phyloP scores from a whole-genome alignment of 1,140 invertebrate genomes.

The Galleria mellonella region DNA sequence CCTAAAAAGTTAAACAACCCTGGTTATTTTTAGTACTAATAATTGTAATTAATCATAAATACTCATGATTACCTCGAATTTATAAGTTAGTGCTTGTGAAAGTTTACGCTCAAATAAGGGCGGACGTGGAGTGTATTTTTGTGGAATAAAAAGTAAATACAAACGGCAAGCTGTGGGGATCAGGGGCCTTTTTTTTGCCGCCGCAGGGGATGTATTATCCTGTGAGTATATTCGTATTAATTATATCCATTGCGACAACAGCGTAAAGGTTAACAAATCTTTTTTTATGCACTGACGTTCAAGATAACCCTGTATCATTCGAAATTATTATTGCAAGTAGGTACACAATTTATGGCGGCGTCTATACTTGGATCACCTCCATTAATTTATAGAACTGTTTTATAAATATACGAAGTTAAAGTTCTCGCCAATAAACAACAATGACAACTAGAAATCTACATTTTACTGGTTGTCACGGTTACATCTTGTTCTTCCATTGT shows the following conservation, averaged over 20 bases:
- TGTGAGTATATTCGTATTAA: conserved; percentile 78
- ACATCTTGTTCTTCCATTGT: not conserved
- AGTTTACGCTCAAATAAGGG: conserved; percentile 52
- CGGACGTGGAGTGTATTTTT: conserved; percentile 71
- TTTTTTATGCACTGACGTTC: not conserved
- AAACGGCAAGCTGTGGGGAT: conserved; percentile 95
- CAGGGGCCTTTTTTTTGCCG: conserved; percentile 93
- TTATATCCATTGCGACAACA: not conserved
- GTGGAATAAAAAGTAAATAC: conserved; percentile 77
- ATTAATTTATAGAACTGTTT: too few relatives aligned
- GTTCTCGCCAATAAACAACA: not conserved
- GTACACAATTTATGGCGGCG: conserved; percentile 30
- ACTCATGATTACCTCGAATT: conserved; percentile 66
- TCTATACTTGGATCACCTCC: too few relatives aligned
- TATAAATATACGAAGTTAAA: too few relatives aligned
- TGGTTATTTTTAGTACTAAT: conserved; percentile 48
- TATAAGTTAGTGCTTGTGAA: conserved; percentile 63
- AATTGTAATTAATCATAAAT: conserved; percentile 47
- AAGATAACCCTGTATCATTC: conserved; percentile 9
- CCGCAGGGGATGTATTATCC: conserved; percentile 95
- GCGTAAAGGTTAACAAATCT: conserved; percentile 6
- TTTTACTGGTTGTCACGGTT: conserved; percentile 8
- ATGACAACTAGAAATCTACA: conserved; percentile 18
- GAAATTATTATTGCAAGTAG: conserved; percentile 13
- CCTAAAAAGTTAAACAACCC: conserved; percentile 57